These are phyloP conservation scores for Sinodicranocentrus sp. DNA, from an alignment of 2,888 invertebrate species.

Conservation along the genomic window DNA sequence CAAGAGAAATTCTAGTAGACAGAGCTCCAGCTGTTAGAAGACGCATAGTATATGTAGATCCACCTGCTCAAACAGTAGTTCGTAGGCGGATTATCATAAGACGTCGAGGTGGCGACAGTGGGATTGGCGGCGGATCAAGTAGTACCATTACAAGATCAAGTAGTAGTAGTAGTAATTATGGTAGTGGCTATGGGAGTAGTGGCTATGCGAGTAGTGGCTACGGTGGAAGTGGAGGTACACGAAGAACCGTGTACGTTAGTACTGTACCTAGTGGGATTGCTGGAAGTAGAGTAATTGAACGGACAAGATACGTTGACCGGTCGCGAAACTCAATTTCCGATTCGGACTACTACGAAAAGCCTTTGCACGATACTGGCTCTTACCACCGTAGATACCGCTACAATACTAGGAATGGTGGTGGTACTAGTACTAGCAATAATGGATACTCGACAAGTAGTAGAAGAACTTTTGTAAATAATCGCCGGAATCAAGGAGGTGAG, in stretches of 20 bases:
- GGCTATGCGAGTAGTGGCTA: conserved; percentile 17
- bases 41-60: conserved; percentile 55
- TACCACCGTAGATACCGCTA: conserved; percentile 49
- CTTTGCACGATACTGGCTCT: conserved; percentile 39
- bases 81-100: conserved; percentile 51
- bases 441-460: conserved; percentile 8
- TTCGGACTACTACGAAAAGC: conserved; percentile 34
- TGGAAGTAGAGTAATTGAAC: conserved; percentile 46
- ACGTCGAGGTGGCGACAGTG: conserved; percentile 22
- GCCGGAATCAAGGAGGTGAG: conserved; percentile 38
- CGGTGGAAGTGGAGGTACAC: conserved; percentile 10
- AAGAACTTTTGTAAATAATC: conserved; percentile 45
- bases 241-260: conserved; percentile 3
- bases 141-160: background rate
- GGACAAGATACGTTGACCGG: conserved; percentile 44
- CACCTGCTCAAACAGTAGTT: conserved; percentile 53
- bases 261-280: conserved; percentile 37
- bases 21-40: background rate
- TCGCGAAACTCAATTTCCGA: conserved; percentile 28
- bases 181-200: conserved; percentile 24
- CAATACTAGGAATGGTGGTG: conserved; percentile 7
- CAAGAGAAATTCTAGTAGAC: background rate
- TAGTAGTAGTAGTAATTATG: conserved; percentile 5
- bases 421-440: background rate
- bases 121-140: conserved; percentile 1